Percentiles rank a stretch among this genome's conserved stretches.
These are phyloP conservation scores for Onthophagus taurus DNA, from an alignment of 1,140 invertebrate species.

Conservation along the genomic window DNA sequence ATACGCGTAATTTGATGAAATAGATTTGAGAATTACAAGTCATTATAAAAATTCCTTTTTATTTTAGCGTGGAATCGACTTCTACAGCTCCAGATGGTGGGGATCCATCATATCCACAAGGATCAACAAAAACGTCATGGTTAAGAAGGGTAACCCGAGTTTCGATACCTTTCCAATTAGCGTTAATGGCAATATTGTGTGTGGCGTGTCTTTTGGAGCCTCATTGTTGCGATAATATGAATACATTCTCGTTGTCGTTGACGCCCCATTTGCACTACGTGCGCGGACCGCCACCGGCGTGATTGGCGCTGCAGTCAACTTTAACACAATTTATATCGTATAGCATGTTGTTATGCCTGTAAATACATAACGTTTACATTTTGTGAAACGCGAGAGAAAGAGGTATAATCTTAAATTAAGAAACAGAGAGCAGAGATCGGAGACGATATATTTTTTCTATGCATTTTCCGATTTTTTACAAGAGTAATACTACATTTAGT, in stretches of 20 bases:
- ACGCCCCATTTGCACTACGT: conserved; percentile 77
- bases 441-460: too few species aligned
- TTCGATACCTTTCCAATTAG: conserved; percentile 72
- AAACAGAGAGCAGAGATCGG: neutral
- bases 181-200: conserved; percentile 69
- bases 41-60: too few species aligned
- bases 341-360: conserved; percentile 12
- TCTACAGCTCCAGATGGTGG: neutral
- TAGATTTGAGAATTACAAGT: too few species aligned
- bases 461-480: too few species aligned
- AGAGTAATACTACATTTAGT: too few species aligned
- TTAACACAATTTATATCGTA: neutral
- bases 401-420: neutral
- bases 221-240: conserved; percentile 74
- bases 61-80: conserved; percentile 4
- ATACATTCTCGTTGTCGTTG: conserved; percentile 71
- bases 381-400: conserved; percentile 6
- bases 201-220: conserved; percentile 74
- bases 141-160: conserved; percentile 66
- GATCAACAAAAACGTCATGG: conserved; percentile 42
- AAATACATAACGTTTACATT: conserved; percentile 1
- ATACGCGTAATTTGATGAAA: too few species aligned
- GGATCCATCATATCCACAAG: conserved; percentile 34
- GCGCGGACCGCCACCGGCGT: conserved; percentile 75
- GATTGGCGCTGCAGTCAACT: conserved; percentile 31